phyloP scores from a whole-genome alignment of 2,797 vertebrate species.

The Sparus aurata region DNA sequence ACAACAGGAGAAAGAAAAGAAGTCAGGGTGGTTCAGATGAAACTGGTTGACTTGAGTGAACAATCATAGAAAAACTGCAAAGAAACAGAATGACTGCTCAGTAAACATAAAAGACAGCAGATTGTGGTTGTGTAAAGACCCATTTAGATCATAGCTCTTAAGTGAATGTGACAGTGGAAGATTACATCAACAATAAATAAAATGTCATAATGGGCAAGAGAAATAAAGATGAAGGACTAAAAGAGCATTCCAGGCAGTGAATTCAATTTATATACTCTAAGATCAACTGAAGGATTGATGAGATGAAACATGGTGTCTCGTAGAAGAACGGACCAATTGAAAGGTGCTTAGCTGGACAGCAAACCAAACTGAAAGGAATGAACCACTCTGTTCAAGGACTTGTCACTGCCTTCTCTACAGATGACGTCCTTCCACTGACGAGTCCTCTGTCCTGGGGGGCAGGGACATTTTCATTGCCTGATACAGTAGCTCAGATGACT shows the following conservation, averaged over 20 bases:
- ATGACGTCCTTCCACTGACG: slow-evolving; percentile 42
- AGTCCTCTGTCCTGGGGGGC: slow-evolving; percentile 25
- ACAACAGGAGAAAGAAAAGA: slow-evolving; percentile 18
- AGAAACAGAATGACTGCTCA: neutral
- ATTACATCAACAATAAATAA: slow-evolving; percentile 15
- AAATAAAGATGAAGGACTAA: neutral
- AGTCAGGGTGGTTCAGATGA: neutral
- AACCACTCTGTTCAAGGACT: slow-evolving; percentile 25
- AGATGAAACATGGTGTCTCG: slow-evolving; percentile 19
- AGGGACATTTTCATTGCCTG: slow-evolving; percentile 40
- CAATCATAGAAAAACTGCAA: neutral
- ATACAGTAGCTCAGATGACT: slow-evolving; percentile 55
- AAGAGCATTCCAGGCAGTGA: slow-evolving; percentile 12
- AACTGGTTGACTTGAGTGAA: neutral
- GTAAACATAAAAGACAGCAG: neutral
- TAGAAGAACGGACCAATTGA: neutral
- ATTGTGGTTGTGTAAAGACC: neutral
- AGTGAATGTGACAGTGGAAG: neutral
- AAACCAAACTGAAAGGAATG: neutral
- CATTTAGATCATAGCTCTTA: slow-evolving; percentile 3
- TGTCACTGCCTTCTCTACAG: slow-evolving; percentile 27
- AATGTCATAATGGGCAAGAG: slow-evolving; percentile 15
- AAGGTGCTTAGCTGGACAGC: neutral
- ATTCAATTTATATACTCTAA: slow-evolving; percentile 9
- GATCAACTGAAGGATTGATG: slow-evolving; percentile 20